Evolutionary conservation across 1,140 invertebrate species (phyloP), one percentile per base, ranked within the genome.

Genomic region (Magallana angulata): DNA sequence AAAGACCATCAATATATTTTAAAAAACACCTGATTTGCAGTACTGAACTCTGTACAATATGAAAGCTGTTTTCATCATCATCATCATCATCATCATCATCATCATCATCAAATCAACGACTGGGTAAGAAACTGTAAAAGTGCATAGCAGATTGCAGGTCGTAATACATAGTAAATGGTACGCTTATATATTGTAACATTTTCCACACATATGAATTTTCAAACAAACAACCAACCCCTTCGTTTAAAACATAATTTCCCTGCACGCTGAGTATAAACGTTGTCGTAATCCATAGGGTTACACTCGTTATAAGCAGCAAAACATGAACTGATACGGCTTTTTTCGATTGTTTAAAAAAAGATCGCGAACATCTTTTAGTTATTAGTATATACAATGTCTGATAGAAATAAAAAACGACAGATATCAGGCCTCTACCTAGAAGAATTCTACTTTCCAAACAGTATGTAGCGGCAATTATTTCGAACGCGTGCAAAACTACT

Each of bases 91-190:
- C 36, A 36, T 36, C 36, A 36, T 36, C 36, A 36, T 4, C 36
- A 48, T 4, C 36, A 48, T 48, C 36, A 48, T 48, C 36, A 48
- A 48, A 48, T 48, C 36, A 11, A 76, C 24, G 36, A 76, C 68
- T 18, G 30, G 68, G 68, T 9, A 76, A 12, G 18, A 76, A 8
- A 36, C 68, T 76, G 24, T 76, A 76, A 76, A 76, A 76, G 36
- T 76, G 24, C 68, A 76, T 76, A 11, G 68, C 68, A 8, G 68
- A 76, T 30, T 76, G 68, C 30, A 76, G 36, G 36, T 76, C 68
- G 36, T 76, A 76, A 30, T 76, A 76, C 7, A 76, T 30, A 76
- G 18, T 76, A 76, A 76, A 76, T 8, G 68, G 68, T 30, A 76
- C 36, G 24, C 24, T 9, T 12, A 76, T 76, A 76, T 76, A 76